A percentile compares a stretch with the other conserved stretches of the same genome.
phyloP scores from a whole-genome alignment of 1,140 invertebrate species.

The Delia radicum region DNA sequence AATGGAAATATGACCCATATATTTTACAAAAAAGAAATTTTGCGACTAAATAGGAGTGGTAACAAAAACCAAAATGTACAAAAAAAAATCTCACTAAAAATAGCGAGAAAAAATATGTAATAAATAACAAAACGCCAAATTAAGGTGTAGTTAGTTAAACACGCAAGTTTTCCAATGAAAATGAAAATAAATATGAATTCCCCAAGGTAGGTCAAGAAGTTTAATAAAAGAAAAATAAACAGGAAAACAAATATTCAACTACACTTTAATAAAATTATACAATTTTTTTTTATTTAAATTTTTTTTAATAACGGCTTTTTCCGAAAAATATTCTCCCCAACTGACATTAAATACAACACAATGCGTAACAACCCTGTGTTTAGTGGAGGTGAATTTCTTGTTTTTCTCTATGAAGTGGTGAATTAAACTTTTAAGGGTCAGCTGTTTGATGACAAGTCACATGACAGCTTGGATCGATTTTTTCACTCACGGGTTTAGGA shows the following conservation, averaged over 20 bases:
- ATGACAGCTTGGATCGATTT: constrained; percentile 33
- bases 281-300: no score
- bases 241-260: background rate
- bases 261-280: no score
- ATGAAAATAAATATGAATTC: background rate
- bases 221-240: no score
- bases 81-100: background rate
- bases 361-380: background rate
- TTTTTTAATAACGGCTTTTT: no score
- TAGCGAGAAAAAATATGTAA: background rate
- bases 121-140: background rate
- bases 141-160: background rate
- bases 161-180: background rate
- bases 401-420: background rate
- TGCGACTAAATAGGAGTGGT: no score
- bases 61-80: background rate
- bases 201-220: no score
- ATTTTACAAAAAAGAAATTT: no score
- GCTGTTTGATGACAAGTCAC: constrained; percentile 33
- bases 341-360: background rate
- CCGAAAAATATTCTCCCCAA: background rate
- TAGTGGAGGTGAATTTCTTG: background rate
- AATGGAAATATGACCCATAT: background rate
- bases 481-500: constrained; percentile 30
- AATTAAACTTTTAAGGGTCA: constrained; percentile 14